Conservation (phyloP, 1,140 invertebrate genomes). For the Eubasilissa regina region DNA sequence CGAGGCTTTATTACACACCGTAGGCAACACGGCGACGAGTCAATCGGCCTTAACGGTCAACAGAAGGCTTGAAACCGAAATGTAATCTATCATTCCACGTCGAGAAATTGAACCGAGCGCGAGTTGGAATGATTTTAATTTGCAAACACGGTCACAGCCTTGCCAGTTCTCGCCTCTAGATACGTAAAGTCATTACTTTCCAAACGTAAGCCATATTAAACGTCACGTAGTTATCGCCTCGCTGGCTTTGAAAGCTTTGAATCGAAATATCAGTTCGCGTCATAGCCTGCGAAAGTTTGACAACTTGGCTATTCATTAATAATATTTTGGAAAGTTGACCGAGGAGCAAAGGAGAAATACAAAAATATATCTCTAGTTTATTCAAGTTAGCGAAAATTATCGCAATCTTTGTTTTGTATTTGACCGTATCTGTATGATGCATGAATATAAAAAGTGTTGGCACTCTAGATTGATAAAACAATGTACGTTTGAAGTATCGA, state of each 20-base stretch:
- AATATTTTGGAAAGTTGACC: not conserved
- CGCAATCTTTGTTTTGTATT: no score
- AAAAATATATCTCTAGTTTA: not conserved
- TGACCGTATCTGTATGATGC: no score
- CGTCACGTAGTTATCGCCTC: not conserved
- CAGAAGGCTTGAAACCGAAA: not conserved
- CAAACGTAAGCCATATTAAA: not conserved
- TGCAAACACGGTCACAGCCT: no score
- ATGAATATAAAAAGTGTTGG: no score
- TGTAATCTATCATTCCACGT: not conserved
- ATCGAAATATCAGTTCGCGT: not conserved
- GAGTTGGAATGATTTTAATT: no score
- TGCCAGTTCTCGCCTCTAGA: no score
- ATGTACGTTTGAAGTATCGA: no score
- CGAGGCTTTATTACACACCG: slow-evolving; percentile 4
- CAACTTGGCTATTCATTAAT: slow-evolving; percentile 10
- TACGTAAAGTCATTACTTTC: not conserved
- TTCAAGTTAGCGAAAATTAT: no score
- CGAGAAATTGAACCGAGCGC: not conserved
- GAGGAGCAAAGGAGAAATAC: not conserved
- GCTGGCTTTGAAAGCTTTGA: not conserved
- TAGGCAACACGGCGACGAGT: slow-evolving; percentile 18
- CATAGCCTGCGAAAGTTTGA: not conserved
- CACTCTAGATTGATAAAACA: no score
- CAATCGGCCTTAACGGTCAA: not conserved